Conservation (phyloP, 1,140 invertebrate species). For the Heliothis virescens region DNA sequence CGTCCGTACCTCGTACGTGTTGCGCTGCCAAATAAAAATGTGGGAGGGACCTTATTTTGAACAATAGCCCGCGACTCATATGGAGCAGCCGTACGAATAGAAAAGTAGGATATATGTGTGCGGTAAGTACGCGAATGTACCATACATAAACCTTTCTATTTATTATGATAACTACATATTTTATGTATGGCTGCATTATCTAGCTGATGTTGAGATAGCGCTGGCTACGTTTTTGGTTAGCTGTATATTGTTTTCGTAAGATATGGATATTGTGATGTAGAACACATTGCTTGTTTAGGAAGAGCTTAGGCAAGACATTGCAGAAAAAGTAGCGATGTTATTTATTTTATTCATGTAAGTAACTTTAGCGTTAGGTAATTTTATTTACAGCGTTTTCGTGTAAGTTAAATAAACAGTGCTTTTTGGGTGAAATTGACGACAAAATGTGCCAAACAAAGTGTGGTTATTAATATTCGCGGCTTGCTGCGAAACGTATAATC, state of each 20-base stretch:
- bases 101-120: slow-evolving; percentile 38
- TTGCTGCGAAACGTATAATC: slow-evolving; percentile 51
- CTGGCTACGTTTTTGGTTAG: slow-evolving; percentile 8
- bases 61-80: slow-evolving; percentile 52
- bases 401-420: slow-evolving; percentile 28
- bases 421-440: neutral
- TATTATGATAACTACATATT: slow-evolving; percentile 43
- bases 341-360: slow-evolving; percentile 24
- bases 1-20: slow-evolving; percentile 74
- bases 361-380: neutral
- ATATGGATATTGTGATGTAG: slow-evolving; percentile 10
- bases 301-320: neutral
- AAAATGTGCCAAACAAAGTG: slow-evolving; percentile 48
- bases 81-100: slow-evolving; percentile 35
- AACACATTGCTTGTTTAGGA: neutral
- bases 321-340: slow-evolving; percentile 6
- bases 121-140: slow-evolving; percentile 11
- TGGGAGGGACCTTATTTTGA: slow-evolving; percentile 58
- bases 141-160: slow-evolving; percentile 28
- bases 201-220: slow-evolving; percentile 31
- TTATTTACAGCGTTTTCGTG: slow-evolving; percentile 20
- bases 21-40: slow-evolving; percentile 74
- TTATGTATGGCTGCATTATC: slow-evolving; percentile 37
- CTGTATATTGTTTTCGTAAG: slow-evolving; percentile 25
- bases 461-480: slow-evolving; percentile 53